These are phyloP conservation scores for Cheilosia vernalis DNA, from an alignment of 2,888 invertebrate species.

Conservation along the genomic window DNA sequence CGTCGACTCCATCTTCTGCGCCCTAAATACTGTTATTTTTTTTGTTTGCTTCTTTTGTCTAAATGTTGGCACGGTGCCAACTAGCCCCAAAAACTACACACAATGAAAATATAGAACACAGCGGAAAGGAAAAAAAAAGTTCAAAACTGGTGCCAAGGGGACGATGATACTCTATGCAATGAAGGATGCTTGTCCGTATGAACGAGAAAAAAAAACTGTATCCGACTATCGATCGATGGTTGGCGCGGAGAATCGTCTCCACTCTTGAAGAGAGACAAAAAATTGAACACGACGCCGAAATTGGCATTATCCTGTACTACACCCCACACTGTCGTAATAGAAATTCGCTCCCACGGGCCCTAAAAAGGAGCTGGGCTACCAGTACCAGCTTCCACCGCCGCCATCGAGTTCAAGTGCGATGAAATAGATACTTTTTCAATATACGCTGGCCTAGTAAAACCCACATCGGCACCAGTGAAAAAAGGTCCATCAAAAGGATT, in stretches of 20 bases:
- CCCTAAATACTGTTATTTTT: constrained; percentile 38
- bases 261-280: constrained; percentile 3
- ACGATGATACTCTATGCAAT: constrained; percentile 60
- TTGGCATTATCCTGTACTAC: constrained; percentile 62
- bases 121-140: constrained; percentile 14
- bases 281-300: constrained; percentile 57
- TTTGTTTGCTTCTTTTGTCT: constrained; percentile 30
- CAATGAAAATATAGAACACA: constrained; percentile 41
- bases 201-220: constrained; percentile 63
- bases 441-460: constrained; percentile 63
- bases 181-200: constrained; percentile 56
- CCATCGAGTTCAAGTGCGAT: constrained; percentile 67
- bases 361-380: neutral
- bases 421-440: constrained; percentile 57
- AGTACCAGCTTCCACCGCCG: neutral
- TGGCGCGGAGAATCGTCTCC: constrained; percentile 56
- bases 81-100: constrained; percentile 61
- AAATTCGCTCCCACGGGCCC: constrained; percentile 19
- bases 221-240: constrained; percentile 61
- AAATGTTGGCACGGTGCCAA: constrained; percentile 69
- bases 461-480: constrained; percentile 20
- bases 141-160: constrained; percentile 70
- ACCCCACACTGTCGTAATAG: constrained; percentile 47
- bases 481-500: constrained; percentile 49
- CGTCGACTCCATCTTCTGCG: constrained; percentile 32